These are phyloP conservation scores for Epinotia ramella DNA, from an alignment of 2,888 invertebrate genomes.

Conservation along the genomic window DNA sequence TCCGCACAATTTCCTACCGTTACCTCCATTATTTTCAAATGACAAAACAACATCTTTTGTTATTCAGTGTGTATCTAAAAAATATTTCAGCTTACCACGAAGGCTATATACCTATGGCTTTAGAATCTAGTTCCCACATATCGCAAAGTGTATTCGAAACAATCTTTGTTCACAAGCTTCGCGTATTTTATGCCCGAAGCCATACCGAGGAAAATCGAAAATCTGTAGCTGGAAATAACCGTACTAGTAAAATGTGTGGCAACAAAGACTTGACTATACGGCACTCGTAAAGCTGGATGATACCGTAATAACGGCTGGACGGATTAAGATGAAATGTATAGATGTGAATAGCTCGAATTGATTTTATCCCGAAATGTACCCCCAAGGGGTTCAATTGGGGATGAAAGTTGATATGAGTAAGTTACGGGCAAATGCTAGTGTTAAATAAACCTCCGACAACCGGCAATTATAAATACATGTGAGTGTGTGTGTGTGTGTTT, in stretches of 20 bases:
- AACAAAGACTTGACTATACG: background rate
- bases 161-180: slow-evolving; percentile 4
- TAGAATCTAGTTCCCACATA: background rate
- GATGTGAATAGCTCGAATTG: too few species aligned
- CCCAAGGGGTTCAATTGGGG: too few species aligned
- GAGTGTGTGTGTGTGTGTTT: too few species aligned
- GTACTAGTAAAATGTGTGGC: background rate
- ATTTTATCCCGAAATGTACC: too few species aligned
- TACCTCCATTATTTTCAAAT: too few species aligned
- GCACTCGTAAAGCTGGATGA: background rate
- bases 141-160: background rate
- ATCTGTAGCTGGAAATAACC: background rate
- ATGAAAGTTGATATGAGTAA: too few species aligned
- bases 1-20: too few species aligned
- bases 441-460: too few species aligned
- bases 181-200: slow-evolving; percentile 1
- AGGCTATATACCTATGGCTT: background rate
- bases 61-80: background rate
- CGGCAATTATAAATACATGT: too few species aligned
- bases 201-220: background rate
- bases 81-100: background rate
- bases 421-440: too few species aligned
- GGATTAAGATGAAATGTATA: too few species aligned
- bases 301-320: too few species aligned
- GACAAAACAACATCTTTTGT: background rate